Base-by-base conservation (phyloP, 1,140 invertebrate species). In the Orussus abietinus region DNA sequence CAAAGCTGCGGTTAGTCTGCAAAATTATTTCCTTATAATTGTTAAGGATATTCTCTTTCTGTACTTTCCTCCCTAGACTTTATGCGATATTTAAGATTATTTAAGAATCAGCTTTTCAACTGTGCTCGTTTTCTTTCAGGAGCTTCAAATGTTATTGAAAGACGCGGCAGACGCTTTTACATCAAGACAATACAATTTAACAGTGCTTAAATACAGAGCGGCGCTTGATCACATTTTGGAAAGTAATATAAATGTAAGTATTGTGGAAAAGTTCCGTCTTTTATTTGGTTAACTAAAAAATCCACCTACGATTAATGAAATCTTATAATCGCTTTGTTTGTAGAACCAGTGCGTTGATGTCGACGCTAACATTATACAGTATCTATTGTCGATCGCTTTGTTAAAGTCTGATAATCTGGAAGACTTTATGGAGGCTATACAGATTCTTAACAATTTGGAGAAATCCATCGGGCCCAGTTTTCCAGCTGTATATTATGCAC, bases 401-500 rank as follows among this genome's bases (percentile, higher is more conserved):
- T 15, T 43, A 1, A 15, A 57, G 36, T 55, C 52, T 1, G 15
- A 42, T 4, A 25, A 54, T 39, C 28, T 54, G 0, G 33, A 55
- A 18, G 46, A 59, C 38, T 43, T 63, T n/a, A 22, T 26, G 6
- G 47, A 57, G 15, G 49, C 49, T 5, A 28, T 56, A 4, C 22
- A 37, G 1, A 45, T 26, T 17, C 22, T 60, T 3, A 17, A 42
- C 19, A 21, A 14, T 2, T 20, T 61, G 6, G 47, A 55, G 13
- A 42, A 36, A 32, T 14, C 3, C 22, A 9, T 49, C 7, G 51
- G 33, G 6, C 1, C 30, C 3, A 28, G 25, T 25, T 50, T 58
- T 30, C 62, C 57, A 28, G 33, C 40, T 20, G 21, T 64, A 1
- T 55, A 62, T 43, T 51, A 26, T 38, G 40, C 49, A 2, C 21